phyloP scores from a whole-genome alignment of 2,797 vertebrate species.

The Benthosema pterotum region DNA sequence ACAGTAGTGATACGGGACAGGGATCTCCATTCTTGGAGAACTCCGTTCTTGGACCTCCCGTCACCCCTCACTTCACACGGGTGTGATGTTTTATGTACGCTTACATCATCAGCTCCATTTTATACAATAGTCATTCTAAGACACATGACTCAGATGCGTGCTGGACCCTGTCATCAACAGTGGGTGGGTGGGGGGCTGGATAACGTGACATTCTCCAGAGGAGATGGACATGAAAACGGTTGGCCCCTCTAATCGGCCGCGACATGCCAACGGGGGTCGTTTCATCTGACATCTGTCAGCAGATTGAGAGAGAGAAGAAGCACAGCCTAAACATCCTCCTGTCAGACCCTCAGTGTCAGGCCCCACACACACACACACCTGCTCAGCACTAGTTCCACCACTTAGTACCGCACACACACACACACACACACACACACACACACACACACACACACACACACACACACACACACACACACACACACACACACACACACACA shows the following conservation, averaged over 20 bases:
- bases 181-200: neutral
- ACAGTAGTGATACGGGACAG: too few species aligned
- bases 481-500: too few species aligned
- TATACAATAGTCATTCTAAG: too few species aligned
- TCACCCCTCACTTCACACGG: too few species aligned
- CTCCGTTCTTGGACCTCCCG: too few species aligned
- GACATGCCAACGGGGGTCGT: slow-evolving; percentile 32
- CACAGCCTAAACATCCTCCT: slow-evolving; percentile 56
- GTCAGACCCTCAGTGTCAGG: slow-evolving; percentile 38
- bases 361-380: slow-evolving; percentile 8
- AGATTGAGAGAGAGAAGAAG: slow-evolving; percentile 35
- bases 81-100: too few species aligned
- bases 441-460: neutral
- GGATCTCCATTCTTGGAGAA: too few species aligned
- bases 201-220: slow-evolving; percentile 31
- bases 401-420: too few species aligned
- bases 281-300: slow-evolving; percentile 39
- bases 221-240: slow-evolving; percentile 24
- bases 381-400: neutral
- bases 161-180: slow-evolving; percentile 9
- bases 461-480: neutral
- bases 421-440: neutral
- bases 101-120: too few species aligned
- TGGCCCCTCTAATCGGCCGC: slow-evolving; percentile 30
- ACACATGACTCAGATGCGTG: slow-evolving; percentile 1